Percentiles rank a stretch among this genome's conserved stretches.
These are phyloP conservation scores for Odontomachus brunneus DNA, from an alignment of 1,140 invertebrate species.

Conservation along the genomic window DNA sequence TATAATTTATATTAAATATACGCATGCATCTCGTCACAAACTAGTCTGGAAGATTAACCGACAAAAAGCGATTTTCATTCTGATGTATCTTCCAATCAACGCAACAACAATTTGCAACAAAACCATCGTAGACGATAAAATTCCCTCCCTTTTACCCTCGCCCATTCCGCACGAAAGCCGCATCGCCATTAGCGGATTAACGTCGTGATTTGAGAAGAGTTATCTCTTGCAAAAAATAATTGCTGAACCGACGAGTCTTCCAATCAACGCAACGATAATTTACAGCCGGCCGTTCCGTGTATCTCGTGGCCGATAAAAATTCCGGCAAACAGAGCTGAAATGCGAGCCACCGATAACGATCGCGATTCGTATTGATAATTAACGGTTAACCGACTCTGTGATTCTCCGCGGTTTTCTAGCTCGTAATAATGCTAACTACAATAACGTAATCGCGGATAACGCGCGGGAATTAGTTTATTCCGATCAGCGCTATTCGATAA, in stretches of 20 bases:
- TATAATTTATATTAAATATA: slow-evolving; percentile 15
- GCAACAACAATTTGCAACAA: slow-evolving; percentile 52
- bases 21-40: slow-evolving; percentile 1
- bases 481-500: too few species aligned
- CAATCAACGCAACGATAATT: slow-evolving; percentile 39
- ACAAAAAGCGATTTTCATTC: slow-evolving; percentile 49
- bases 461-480: neutral
- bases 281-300: neutral
- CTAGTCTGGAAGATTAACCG: slow-evolving; percentile 44
- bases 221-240: slow-evolving; percentile 57
- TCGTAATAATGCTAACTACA: neutral
- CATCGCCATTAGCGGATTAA: slow-evolving; percentile 51
- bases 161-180: slow-evolving; percentile 18
- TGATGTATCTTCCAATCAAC: slow-evolving; percentile 45
- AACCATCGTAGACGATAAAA: slow-evolving; percentile 49
- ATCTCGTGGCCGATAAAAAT: neutral
- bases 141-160: neutral
- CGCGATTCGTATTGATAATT: neutral
- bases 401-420: neutral
- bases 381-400: neutral
- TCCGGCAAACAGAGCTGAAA: slow-evolving; percentile 16
- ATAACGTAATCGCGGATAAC: too few species aligned
- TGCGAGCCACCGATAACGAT: neutral
- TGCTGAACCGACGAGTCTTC: slow-evolving; percentile 19
- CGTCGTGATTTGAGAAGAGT: slow-evolving; percentile 51